Conservation (phyloP, 2,888 invertebrate species). For the Sussaba pulchella region DNA sequence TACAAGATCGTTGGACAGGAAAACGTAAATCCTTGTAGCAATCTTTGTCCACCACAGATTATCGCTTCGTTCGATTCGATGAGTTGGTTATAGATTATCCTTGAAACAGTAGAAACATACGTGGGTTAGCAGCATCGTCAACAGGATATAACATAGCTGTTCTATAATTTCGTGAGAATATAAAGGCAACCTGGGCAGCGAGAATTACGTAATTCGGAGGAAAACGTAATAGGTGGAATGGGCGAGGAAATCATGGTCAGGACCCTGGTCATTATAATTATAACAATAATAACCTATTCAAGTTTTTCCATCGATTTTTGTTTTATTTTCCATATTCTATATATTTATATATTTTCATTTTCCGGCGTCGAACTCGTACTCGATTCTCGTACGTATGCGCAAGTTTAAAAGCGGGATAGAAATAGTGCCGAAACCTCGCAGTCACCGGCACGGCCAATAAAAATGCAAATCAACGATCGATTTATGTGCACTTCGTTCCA, state of each 20-base stretch:
- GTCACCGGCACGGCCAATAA: conserved; percentile 63
- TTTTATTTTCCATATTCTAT: background rate
- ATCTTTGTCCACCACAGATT: conserved; percentile 31
- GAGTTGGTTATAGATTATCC: conserved; percentile 22
- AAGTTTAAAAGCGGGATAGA: conserved; percentile 29
- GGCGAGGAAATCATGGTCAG: conserved; percentile 1
- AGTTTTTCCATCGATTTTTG: too few relatives aligned
- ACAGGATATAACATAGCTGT: background rate
- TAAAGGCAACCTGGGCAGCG: background rate
- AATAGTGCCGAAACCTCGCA: conserved; percentile 52
- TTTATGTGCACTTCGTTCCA: conserved; percentile 60
- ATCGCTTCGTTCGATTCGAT: conserved; percentile 16
- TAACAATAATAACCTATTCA: too few relatives aligned
- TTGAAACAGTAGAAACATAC: background rate
- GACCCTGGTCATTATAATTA: too few relatives aligned
- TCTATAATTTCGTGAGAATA: background rate
- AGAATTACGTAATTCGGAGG: background rate
- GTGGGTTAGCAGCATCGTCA: background rate
- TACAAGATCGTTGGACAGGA: conserved; percentile 37
- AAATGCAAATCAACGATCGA: conserved; percentile 70
- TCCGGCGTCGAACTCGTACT: background rate
- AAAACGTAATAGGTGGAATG: background rate
- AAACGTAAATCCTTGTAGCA: conserved; percentile 51
- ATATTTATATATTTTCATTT: background rate
- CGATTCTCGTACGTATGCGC: background rate